Evolutionary conservation across 2,797 vertebrate genomes (phyloP).

Genomic region (Mormyrus proboscirostris): DNA sequence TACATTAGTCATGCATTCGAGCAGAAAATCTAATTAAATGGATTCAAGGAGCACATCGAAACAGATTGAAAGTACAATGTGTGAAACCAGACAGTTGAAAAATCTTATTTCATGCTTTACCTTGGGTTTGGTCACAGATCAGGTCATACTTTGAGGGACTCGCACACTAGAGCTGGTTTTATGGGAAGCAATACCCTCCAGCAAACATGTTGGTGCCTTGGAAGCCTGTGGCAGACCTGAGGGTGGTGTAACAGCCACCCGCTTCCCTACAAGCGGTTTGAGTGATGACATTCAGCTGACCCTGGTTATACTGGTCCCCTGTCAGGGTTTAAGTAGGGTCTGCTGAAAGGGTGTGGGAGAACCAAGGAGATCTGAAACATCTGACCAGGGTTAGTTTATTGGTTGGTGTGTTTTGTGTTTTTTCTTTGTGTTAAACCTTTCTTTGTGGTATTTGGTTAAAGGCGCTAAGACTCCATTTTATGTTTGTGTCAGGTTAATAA

Average conservation of each 20-base stretch:
- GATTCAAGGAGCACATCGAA: conserved; percentile 2
- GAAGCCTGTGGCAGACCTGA: background rate
- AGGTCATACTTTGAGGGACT: background rate
- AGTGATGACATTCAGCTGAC: background rate
- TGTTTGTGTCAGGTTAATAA: background rate
- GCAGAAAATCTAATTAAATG: conserved; percentile 6
- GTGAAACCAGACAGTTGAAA: background rate
- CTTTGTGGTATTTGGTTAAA: background rate
- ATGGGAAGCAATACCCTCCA: background rate
- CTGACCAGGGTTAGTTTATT: background rate
- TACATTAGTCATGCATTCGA: background rate
- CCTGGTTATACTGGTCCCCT: background rate
- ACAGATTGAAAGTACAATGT: background rate
- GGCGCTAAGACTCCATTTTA: background rate
- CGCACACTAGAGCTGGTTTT: background rate
- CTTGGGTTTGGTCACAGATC: background rate
- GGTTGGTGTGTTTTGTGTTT: background rate
- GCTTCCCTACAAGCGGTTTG: background rate
- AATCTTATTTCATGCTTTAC: background rate
- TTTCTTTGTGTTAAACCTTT: background rate
- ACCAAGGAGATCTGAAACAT: background rate
- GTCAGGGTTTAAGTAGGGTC: background rate
- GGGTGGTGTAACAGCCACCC: background rate
- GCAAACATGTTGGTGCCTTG: background rate
- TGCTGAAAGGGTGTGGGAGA: background rate